Percentiles rank a stretch among this genome's conserved stretches.
Conservation (phyloP, 1,140 invertebrate genomes). For the Drosophila ohnishii region DNA sequence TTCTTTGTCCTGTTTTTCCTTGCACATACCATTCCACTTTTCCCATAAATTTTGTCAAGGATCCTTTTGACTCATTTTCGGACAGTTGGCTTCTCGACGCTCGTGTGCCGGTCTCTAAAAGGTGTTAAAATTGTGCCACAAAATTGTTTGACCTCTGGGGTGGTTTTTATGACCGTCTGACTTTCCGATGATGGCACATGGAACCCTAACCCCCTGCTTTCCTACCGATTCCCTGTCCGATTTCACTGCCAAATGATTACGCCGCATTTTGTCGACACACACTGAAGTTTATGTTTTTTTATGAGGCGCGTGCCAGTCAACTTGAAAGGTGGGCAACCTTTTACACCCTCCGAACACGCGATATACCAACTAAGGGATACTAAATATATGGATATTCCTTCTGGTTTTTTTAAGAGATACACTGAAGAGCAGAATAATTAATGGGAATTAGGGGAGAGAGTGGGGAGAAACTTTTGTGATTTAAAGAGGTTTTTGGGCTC, state of each 20-base stretch:
- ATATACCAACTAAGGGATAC: constrained; percentile 58
- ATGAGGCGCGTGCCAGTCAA: constrained; percentile 65
- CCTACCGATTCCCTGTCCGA: background rate
- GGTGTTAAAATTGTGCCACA: constrained; percentile 79
- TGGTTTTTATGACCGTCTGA: constrained; percentile 55
- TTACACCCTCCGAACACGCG: constrained; percentile 56
- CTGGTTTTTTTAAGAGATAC: constrained; percentile 32
- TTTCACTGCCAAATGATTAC: constrained; percentile 63
- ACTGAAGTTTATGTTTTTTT: constrained; percentile 79
- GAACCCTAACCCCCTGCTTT: constrained; percentile 2
- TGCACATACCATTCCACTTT: constrained; percentile 27
- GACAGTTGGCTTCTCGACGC: constrained; percentile 44
- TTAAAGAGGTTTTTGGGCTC: background rate
- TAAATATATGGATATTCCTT: constrained; percentile 38
- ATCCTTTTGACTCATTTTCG: constrained; percentile 30
- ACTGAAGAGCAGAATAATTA: constrained; percentile 43
- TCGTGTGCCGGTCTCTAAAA: constrained; percentile 61
- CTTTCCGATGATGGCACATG: constrained; percentile 30
- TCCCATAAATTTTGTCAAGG: constrained; percentile 64
- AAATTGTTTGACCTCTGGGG: constrained; percentile 67
- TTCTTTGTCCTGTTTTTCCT: background rate
- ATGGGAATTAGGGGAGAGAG: background rate
- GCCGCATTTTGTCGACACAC: constrained; percentile 77
- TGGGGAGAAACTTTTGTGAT: constrained; percentile 7
- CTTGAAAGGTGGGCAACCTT: constrained; percentile 54